Conservation (phyloP, 2,797 vertebrate species). For the Aplochiton taeniatus region DNA sequence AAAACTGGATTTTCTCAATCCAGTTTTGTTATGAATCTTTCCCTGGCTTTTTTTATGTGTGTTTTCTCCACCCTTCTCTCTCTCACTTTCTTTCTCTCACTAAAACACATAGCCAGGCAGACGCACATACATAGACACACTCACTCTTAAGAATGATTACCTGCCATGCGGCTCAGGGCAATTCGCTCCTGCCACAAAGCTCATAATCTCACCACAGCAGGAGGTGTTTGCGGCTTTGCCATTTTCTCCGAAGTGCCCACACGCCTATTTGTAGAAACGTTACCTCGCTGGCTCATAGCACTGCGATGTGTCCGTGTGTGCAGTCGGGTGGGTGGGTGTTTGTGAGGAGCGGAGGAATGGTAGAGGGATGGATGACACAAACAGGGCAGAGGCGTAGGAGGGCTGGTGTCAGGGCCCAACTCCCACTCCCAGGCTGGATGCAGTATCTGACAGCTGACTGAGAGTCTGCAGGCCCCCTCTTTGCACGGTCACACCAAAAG, state of each 20-base stretch:
- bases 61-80: not conserved
- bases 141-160: slow-evolving; percentile 57
- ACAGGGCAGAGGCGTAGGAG: slow-evolving; percentile 70
- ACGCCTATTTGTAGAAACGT: slow-evolving; percentile 75
- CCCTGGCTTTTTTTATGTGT: not conserved
- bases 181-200: slow-evolving; percentile 69
- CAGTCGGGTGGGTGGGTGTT: slow-evolving; percentile 63
- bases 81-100: not conserved
- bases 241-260: slow-evolving; percentile 73
- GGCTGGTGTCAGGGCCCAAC: slow-evolving; percentile 69
- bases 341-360: slow-evolving; percentile 62
- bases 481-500: slow-evolving; percentile 69
- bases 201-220: slow-evolving; percentile 70
- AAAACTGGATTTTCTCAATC: not conserved
- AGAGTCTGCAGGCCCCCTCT: slow-evolving; percentile 72
- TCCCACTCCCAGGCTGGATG: slow-evolving; percentile 77
- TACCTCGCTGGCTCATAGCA: slow-evolving; percentile 62
- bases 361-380: slow-evolving; percentile 71
- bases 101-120: not conserved
- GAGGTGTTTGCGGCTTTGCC: slow-evolving; percentile 66
- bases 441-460: slow-evolving; percentile 79
- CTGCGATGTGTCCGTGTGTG: slow-evolving; percentile 57
- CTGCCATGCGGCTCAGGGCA: slow-evolving; percentile 70
- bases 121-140: not conserved
- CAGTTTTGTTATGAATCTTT: slow-evolving; percentile 3